Evolutionary conservation across 2,888 invertebrate genomes (phyloP), one percentile per base, ranked within the genome.

Genomic region (Drosophila merina): DNA sequence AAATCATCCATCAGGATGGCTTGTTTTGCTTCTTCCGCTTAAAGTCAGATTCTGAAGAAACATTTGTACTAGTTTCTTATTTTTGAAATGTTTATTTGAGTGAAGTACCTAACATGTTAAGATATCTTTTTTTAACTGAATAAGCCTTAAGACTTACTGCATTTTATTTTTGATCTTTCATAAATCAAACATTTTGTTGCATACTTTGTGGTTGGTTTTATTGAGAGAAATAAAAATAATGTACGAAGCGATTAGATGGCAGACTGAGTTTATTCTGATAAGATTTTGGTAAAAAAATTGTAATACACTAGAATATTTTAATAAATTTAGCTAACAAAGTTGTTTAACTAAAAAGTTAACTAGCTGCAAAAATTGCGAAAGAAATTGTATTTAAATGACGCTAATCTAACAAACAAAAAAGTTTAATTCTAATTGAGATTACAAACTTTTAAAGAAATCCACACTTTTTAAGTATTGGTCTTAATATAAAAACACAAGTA

Each of bases 1-100:
- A 60, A 48, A 56, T 70, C 50, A 60, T 12, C 28, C 9, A 20
- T 14, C 38, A 26, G 28, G 26, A 33, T 9, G 25, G 25, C 12
- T 36, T 36, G 36, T 36, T 36, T 25, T 20, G 25, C 9, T 5
- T 8, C 10, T 25, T n/a, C 36, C 12, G 36, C 12, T 36, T 5
- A 36, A 36, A 36, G 33, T 2, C 9, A 33, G 8, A 33, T 33
- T 3, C 9, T 33, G 3, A 33, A 33, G 7, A 8, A 33, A 9
- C 3, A 9, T 12, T 4, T 12, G n/a, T 12, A 6, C 14, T 40
- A 2, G 3, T 28, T 40, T 7, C 6, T n/a, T 38, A n/a, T 3
- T 12, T 38, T 38, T 38, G 4, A 40, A 2, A 40, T 14, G 3
- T 20, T 42, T 40, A 36, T 12, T 38, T n/a, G n/a, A 38, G 12